Base-by-base conservation (phyloP, 2,797 vertebrate species). In the Agapornis canus region DNA sequence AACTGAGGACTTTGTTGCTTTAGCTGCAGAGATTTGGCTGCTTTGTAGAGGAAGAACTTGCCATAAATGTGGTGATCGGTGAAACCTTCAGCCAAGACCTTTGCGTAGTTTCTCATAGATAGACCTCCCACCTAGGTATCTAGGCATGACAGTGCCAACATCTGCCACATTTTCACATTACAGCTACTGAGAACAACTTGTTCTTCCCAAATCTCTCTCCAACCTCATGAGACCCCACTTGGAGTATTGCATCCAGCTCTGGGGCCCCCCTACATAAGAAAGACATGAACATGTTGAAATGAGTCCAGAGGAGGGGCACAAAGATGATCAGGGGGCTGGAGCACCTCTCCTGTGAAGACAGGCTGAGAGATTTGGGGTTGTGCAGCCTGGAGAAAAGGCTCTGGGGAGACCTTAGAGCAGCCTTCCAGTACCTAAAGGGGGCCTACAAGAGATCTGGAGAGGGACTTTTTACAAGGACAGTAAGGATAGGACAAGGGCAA, bases 91-190 rank as follows among this genome's bases (percentile, higher is more conserved):
- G 26, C 5, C 25, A 52, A 52, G 23, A 37, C 72, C 51, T 42
- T 71, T 32, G 22, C 11, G 9, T 3, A 26, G 31, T 43, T 87
- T 56, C 79, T 91, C 0, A 0, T 9, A 61, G 0, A 4, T 4
- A 19, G 49, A 69, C 8, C 13, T 27, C 12, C 49, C 48, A 31
- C 59, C 37, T 8, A 19, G 12, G 21, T 57, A 65, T 9, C 42
- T 40, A 65, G 52, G 47, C 39, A 78, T 8, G 59, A 26, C 69
- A 66, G 39, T 65, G 61, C 60, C 65, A 86, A 5, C 10, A 35
- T 21, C 25, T 66, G 54, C 26, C 6, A 18, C 8, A 8, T 82
- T 48, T 86, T 82, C 70, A 59, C 1, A 1, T 37, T 47, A 42
- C 22, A 76, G 49, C 35, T 51, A 63, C 61, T 27, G 85, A 39